Percentiles rank a stretch among this genome's conserved stretches.
phyloP scores from a whole-genome alignment of 2,113 vertebrate species.

The Hippocampus abdominalis region DNA sequence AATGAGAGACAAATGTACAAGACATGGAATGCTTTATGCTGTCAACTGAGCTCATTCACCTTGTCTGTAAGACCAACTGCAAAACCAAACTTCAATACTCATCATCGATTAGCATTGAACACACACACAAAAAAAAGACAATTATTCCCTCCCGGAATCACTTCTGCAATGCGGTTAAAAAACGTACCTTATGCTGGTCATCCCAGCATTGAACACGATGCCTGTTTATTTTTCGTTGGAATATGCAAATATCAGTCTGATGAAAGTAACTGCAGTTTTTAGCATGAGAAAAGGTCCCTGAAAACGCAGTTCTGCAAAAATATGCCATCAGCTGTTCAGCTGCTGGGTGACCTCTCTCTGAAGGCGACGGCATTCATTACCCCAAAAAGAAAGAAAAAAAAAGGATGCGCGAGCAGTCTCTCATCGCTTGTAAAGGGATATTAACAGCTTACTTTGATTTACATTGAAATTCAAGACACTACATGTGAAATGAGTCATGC shows the following conservation, averaged over 20 bases:
- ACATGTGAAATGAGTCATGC: conserved; percentile 35
- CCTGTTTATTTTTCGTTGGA: not conserved
- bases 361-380: conserved; percentile 31
- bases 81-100: not conserved
- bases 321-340: conserved; percentile 14
- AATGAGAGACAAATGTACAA: no score
- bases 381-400: conserved; percentile 12
- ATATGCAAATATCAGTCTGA: not conserved
- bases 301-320: conserved; percentile 5
- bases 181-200: not conserved
- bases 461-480: conserved; percentile 42
- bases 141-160: not conserved
- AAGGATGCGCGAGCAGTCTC: conserved; percentile 9
- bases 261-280: not conserved
- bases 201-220: not conserved
- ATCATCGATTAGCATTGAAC: not conserved
- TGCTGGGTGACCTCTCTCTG: conserved; percentile 29
- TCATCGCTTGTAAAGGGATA: conserved; percentile 31
- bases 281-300: conserved; percentile 1
- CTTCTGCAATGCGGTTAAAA: conserved; percentile 2
- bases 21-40: no score
- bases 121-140: not conserved
- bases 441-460: conserved; percentile 43
- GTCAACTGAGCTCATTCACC: no score
- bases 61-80: no score